Evolutionary conservation across 2,113 vertebrate species (phyloP).

Genomic region (Psammodynastes pulverulentus): DNA sequence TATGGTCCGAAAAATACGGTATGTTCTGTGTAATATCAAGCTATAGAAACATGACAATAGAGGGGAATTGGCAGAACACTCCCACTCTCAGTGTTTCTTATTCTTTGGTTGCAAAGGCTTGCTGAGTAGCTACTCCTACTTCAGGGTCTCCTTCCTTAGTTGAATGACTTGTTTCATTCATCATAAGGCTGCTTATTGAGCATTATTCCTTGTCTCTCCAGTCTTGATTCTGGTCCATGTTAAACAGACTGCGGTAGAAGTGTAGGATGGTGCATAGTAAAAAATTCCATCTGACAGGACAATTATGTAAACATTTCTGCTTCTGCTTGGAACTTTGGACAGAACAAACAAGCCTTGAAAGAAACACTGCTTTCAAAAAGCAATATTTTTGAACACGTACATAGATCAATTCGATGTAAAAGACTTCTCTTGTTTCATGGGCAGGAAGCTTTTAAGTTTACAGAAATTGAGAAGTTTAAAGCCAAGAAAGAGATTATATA

Average conservation of each 20-base stretch:
- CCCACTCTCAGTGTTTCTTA: conserved; percentile 14
- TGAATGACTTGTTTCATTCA: conserved; percentile 47
- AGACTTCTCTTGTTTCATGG: conserved; percentile 58
- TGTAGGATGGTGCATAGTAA: conserved; percentile 51
- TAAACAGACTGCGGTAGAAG: conserved; percentile 40
- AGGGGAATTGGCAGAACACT: not conserved
- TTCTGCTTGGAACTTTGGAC: conserved; percentile 48
- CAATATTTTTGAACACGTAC: conserved; percentile 57
- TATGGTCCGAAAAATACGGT: too few species aligned
- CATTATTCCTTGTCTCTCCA: conserved; percentile 58
- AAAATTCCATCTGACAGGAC: conserved; percentile 46
- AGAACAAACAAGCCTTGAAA: conserved; percentile 53
- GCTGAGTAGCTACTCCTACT: conserved; percentile 45
- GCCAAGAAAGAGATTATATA: conserved; percentile 54
- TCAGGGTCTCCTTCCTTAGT: conserved; percentile 27
- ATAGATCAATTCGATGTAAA: conserved; percentile 49
- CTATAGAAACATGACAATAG: not conserved
- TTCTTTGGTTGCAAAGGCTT: conserved; percentile 50
- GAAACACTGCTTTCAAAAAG: conserved; percentile 56
- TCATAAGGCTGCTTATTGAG: conserved; percentile 37
- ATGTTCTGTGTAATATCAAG: too few species aligned
- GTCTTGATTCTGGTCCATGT: conserved; percentile 62
- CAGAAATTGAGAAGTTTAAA: conserved; percentile 51
- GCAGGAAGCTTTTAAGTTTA: conserved; percentile 62
- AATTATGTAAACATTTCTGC: conserved; percentile 50